These are phyloP conservation scores for Drosophila chauvacae DNA, from an alignment of 1,140 invertebrate genomes.

Conservation along the genomic window DNA sequence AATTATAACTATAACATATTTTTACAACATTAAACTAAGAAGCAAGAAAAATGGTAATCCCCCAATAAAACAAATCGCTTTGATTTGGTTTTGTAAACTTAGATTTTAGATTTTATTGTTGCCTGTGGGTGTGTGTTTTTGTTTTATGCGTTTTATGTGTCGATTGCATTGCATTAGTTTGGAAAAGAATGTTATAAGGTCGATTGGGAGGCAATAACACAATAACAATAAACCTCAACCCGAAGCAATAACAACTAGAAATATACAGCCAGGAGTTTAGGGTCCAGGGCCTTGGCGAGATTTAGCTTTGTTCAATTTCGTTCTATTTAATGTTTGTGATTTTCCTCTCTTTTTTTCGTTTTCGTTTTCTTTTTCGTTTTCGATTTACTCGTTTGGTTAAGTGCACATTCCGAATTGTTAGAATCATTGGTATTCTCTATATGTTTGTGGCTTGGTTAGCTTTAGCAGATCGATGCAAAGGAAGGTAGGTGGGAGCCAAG, in stretches of 20 bases:
- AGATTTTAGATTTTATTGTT: slow-evolving; percentile 46
- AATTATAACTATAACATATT: too few species aligned
- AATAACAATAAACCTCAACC: slow-evolving; percentile 35
- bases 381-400: slow-evolving; percentile 22
- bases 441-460: slow-evolving; percentile 7
- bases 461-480: slow-evolving; percentile 33
- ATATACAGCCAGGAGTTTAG: slow-evolving; percentile 46
- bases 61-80: not conserved
- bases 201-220: slow-evolving; percentile 26
- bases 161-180: slow-evolving; percentile 4
- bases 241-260: slow-evolving; percentile 48
- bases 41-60: not conserved
- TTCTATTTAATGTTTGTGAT: slow-evolving; percentile 1
- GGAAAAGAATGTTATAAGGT: slow-evolving; percentile 23
- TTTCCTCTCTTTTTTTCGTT: not conserved
- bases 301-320: slow-evolving; percentile 7
- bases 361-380: not conserved
- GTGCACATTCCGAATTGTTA: slow-evolving; percentile 53
- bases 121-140: slow-evolving; percentile 5
- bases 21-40: too few species aligned
- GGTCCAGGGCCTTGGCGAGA: slow-evolving; percentile 30
- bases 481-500: not conserved
- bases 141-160: not conserved
- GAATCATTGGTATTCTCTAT: slow-evolving; percentile 28
- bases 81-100: slow-evolving; percentile 38